Conservation (phyloP, 2,888 invertebrate genomes). For the Venustoraphidia nigricollis region DNA sequence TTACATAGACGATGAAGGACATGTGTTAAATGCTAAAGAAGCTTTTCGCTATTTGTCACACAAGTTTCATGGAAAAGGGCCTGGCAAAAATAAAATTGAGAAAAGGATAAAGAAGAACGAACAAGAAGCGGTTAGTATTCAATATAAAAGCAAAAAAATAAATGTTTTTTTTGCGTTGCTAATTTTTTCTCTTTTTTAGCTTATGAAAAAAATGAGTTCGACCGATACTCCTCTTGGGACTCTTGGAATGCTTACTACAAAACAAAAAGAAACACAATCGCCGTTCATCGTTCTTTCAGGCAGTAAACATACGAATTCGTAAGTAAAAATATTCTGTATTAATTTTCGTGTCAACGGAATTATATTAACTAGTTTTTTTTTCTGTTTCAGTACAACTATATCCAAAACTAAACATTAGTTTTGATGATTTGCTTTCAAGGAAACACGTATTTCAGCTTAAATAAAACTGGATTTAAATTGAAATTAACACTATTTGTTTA, state of each 20-base stretch:
- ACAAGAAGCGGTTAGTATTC: conserved; percentile 66
- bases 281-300: conserved; percentile 89
- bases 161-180: background rate
- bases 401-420: conserved; percentile 26
- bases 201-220: conserved; percentile 96
- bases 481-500: too few relatives aligned
- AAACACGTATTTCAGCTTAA: too few relatives aligned
- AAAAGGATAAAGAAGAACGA: conserved; percentile 88
- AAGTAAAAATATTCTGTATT: conserved; percentile 12
- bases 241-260: conserved; percentile 83
- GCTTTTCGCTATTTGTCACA: conserved; percentile 93
- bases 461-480: too few relatives aligned
- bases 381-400: conserved; percentile 26
- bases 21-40: conserved; percentile 84
- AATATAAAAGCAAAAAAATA: conserved; percentile 1
- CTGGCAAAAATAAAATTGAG: conserved; percentile 96
- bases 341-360: background rate
- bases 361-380: conserved; percentile 3
- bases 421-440: background rate
- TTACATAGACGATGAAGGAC: conserved; percentile 94
- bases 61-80: conserved; percentile 98
- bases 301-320: conserved; percentile 50
- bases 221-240: conserved; percentile 96
- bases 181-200: conserved; percentile 27
- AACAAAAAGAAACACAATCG: conserved; percentile 87